Percentiles rank a stretch among this genome's conserved stretches.
Conservation (phyloP, 1,140 invertebrate genomes). For the Piezodorus guildinii region DNA sequence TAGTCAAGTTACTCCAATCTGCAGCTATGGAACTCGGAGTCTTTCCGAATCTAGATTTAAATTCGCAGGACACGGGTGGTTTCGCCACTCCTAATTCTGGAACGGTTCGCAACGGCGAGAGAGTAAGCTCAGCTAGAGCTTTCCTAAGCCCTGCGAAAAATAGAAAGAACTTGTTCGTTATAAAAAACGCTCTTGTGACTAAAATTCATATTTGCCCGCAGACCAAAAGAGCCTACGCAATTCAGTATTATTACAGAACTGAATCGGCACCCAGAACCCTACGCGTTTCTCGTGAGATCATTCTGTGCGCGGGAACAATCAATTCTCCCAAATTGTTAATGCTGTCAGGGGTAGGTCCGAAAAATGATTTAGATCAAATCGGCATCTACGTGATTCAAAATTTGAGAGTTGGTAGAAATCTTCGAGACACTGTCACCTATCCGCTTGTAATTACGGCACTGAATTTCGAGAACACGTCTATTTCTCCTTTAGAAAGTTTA, state of each 20-base stretch:
- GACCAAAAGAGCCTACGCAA: slow-evolving; percentile 56
- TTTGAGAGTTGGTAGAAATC: slow-evolving; percentile 36
- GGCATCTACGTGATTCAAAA: slow-evolving; percentile 27
- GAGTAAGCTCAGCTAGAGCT: slow-evolving; percentile 35
- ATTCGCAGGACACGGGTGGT: neutral
- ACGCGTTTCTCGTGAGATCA: slow-evolving; percentile 56
- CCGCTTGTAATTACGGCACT: slow-evolving; percentile 13
- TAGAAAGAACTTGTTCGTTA: slow-evolving; percentile 51
- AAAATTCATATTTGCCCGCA: slow-evolving; percentile 32
- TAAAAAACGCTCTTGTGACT: slow-evolving; percentile 46
- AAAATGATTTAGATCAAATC: slow-evolving; percentile 32
- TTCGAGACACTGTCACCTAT: slow-evolving; percentile 39
- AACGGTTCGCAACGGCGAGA: slow-evolving; percentile 20
- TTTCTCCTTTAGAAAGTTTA: slow-evolving; percentile 30
- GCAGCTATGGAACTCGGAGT: slow-evolving; percentile 32
- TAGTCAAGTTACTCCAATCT: slow-evolving; percentile 36
- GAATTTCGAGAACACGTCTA: neutral
- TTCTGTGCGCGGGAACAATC: slow-evolving; percentile 32
- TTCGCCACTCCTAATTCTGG: slow-evolving; percentile 36
- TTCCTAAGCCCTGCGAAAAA: slow-evolving; percentile 53
- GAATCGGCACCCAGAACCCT: slow-evolving; percentile 42
- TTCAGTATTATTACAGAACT: slow-evolving; percentile 50
- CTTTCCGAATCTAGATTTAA: slow-evolving; percentile 16
- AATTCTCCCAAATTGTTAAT: slow-evolving; percentile 36
- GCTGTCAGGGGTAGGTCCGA: slow-evolving; percentile 41